phyloP scores from a whole-genome alignment of 2,888 invertebrate genomes.

The Disparrhopalites patrizii region DNA sequence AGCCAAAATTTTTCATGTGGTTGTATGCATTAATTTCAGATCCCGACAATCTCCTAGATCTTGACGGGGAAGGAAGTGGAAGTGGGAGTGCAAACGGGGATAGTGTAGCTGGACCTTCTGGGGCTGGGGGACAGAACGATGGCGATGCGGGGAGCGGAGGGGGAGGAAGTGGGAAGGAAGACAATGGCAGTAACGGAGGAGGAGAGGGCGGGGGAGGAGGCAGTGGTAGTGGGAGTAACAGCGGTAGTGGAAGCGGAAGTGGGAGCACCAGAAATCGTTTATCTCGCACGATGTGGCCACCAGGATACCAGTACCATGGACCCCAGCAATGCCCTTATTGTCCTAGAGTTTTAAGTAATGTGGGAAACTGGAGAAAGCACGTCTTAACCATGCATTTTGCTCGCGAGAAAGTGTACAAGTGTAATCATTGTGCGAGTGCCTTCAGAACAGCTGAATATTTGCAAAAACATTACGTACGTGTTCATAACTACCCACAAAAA shows the following conservation, averaged over 20 bases:
- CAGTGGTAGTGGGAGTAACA: conserved; percentile 9
- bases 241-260: conserved; percentile 23
- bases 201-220: not conserved
- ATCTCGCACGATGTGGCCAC: conserved; percentile 44
- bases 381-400: conserved; percentile 51
- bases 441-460: conserved; percentile 51
- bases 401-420: conserved; percentile 49
- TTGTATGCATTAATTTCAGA: no score
- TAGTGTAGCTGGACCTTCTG: conserved; percentile 37
- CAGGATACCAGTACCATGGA: conserved; percentile 43
- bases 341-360: conserved; percentile 50
- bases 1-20: no score
- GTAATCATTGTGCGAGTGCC: conserved; percentile 49
- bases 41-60: conserved; percentile 29
- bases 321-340: conserved; percentile 50
- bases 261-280: conserved; percentile 42
- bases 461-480: conserved; percentile 50
- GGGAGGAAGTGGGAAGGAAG: conserved; percentile 17
- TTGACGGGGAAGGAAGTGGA: conserved; percentile 37
- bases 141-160: conserved; percentile 24
- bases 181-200: not conserved
- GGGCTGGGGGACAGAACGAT: conserved; percentile 13
- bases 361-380: conserved; percentile 51
- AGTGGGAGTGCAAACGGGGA: conserved; percentile 39
- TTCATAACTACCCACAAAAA: conserved; percentile 50